Evolutionary conservation across 2,113 vertebrate genomes (phyloP).

Genomic region (Meles meles): DNA sequence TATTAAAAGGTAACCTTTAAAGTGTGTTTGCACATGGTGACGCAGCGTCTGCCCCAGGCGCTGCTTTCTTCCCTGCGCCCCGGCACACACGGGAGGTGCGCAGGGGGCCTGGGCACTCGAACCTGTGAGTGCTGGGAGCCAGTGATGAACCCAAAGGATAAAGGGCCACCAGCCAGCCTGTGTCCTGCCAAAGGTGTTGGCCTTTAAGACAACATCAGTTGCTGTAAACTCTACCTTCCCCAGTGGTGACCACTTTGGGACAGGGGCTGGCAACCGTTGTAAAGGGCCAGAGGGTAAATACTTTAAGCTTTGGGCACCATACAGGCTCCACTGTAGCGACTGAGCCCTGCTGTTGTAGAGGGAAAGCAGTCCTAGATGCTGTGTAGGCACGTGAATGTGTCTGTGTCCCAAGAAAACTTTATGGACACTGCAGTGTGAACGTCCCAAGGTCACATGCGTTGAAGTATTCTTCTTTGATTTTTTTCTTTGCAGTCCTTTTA

Average conservation of each 20-base stretch:
- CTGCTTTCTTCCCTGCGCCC: not conserved
- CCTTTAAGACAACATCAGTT: not conserved
- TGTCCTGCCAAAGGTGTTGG: not conserved
- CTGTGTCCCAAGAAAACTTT: not conserved
- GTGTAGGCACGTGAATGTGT: fast-evolving
- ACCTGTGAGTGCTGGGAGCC: not conserved
- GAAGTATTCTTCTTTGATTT: not conserved
- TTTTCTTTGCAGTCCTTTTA: not conserved
- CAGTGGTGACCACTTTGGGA: not conserved
- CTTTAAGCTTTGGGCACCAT: not conserved
- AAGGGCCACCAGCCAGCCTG: not conserved
- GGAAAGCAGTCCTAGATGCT: not conserved
- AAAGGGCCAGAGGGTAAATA: not conserved
- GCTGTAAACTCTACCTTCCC: not conserved
- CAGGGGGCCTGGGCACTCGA: not conserved
- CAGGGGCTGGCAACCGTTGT: not conserved
- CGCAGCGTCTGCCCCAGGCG: not conserved
- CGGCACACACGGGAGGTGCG: not conserved
- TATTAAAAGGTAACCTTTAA: constrained; percentile 90
- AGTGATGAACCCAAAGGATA: not conserved
- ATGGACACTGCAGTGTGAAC: not conserved
- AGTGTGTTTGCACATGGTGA: not conserved
- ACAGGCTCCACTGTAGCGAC: fast-evolving
- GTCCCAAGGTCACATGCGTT: not conserved
- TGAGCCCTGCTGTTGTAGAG: fast-evolving